Percentiles rank a stretch among this genome's conserved stretches.
These are phyloP conservation scores for Conus ventricosus DNA, from an alignment of 1,140 invertebrate species.

Conservation along the genomic window DNA sequence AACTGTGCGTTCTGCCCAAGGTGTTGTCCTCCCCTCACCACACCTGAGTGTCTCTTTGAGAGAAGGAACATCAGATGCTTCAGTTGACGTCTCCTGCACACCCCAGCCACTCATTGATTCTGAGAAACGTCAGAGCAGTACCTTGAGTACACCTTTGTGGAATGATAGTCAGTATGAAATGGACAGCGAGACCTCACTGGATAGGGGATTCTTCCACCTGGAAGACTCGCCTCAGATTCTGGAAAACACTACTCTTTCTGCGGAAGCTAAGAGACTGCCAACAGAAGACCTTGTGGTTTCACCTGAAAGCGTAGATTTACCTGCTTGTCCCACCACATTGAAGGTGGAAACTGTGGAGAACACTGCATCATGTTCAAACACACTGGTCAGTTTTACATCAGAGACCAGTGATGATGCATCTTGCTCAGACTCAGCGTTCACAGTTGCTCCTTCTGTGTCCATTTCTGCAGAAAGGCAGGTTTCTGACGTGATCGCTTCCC, in stretches of 20 bases:
- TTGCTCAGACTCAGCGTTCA: background rate
- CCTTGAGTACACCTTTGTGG: background rate
- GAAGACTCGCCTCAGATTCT: background rate
- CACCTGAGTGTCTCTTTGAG: background rate
- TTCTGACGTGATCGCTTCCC: too few species aligned
- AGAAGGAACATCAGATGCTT: background rate
- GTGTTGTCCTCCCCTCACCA: background rate
- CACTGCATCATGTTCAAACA: background rate
- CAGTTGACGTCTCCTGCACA: background rate
- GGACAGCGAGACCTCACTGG: background rate
- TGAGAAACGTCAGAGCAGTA: background rate
- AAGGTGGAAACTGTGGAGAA: background rate
- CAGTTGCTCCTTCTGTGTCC: background rate
- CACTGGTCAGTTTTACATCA: background rate
- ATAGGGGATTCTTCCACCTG: background rate
- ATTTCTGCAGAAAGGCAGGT: background rate
- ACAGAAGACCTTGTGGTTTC: background rate
- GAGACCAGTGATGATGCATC: background rate
- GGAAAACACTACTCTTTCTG: background rate
- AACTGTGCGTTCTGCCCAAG: background rate
- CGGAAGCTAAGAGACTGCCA: background rate
- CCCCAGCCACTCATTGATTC: background rate
- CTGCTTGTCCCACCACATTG: background rate
- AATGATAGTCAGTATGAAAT: background rate
- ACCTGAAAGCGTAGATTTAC: background rate